phyloP scores from a whole-genome alignment of 2,888 invertebrate species.

The Drosophila mimica region DNA sequence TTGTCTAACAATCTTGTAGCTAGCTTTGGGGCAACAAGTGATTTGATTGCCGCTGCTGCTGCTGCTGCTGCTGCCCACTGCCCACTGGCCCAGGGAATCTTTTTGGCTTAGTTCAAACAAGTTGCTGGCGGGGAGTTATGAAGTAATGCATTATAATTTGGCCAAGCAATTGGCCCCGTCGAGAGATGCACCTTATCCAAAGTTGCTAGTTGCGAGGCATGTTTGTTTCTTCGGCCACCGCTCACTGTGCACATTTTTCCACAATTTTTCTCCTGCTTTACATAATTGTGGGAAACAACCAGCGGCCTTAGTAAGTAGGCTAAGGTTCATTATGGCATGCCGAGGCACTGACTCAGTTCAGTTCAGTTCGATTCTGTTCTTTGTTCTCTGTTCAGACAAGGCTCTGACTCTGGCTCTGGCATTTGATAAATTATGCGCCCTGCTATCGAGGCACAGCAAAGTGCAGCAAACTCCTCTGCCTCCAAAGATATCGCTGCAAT shows the following conservation, averaged over 20 bases:
- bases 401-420: slow-evolving; percentile 11
- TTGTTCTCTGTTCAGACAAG: slow-evolving; percentile 10
- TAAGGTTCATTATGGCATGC: slow-evolving; percentile 80
- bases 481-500: slow-evolving; percentile 56
- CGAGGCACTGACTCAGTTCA: slow-evolving; percentile 72
- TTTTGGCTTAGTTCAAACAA: slow-evolving; percentile 75
- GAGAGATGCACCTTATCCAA: slow-evolving; percentile 75
- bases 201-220: slow-evolving; percentile 48
- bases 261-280: slow-evolving; percentile 65
- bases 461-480: slow-evolving; percentile 52
- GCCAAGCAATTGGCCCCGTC: slow-evolving; percentile 63
- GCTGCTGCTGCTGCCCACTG: slow-evolving; percentile 31
- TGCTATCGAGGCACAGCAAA: slow-evolving; percentile 61
- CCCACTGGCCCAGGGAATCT: slow-evolving; percentile 59
- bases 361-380: slow-evolving; percentile 1
- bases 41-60: slow-evolving; percentile 66
- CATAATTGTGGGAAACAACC: slow-evolving; percentile 81
- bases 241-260: slow-evolving; percentile 57
- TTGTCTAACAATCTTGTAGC: slow-evolving; percentile 59
- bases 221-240: slow-evolving; percentile 63
- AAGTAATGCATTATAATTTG: slow-evolving; percentile 81
- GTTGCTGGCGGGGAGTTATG: slow-evolving; percentile 79
- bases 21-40: slow-evolving; percentile 81
- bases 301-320: slow-evolving; percentile 78
- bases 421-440: slow-evolving; percentile 73